A percentile compares a stretch with the other conserved stretches of the same genome.
These are phyloP conservation scores for Drosophila murphyi DNA, from an alignment of 1,140 invertebrate genomes.

Conservation along the genomic window DNA sequence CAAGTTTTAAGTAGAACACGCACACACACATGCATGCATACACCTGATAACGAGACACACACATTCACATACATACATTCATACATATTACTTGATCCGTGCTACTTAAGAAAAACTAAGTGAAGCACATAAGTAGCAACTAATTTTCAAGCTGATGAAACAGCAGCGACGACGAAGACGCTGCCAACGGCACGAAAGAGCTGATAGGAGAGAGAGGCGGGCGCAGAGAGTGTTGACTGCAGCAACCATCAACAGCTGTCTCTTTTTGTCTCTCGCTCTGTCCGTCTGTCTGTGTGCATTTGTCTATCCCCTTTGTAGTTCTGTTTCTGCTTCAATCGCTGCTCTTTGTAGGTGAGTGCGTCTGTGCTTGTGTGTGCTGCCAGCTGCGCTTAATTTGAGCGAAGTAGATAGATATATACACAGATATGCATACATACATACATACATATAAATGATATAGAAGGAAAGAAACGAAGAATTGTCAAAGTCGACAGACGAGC, in stretches of 20 bases:
- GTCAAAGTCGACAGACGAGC: slow-evolving; percentile 45
- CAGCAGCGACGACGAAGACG: slow-evolving; percentile 51
- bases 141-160: slow-evolving; percentile 81
- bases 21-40: slow-evolving; percentile 13
- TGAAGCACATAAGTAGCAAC: slow-evolving; percentile 82
- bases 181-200: slow-evolving; percentile 31
- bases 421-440: no score
- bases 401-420: slow-evolving; percentile 11
- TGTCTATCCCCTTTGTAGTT: slow-evolving; percentile 5
- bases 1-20: slow-evolving; percentile 46
- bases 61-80: slow-evolving; percentile 18
- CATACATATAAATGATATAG: no score
- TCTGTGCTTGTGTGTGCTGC: slow-evolving; percentile 19
- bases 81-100: slow-evolving; percentile 68
- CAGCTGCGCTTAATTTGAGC: slow-evolving; percentile 77
- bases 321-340: slow-evolving; percentile 5
- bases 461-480: slow-evolving; percentile 59
- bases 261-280: slow-evolving; percentile 18
- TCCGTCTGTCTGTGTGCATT: neutral
- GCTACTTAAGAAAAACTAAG: slow-evolving; percentile 82
- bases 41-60: slow-evolving; percentile 30
- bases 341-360: slow-evolving; percentile 1
- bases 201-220: slow-evolving; percentile 22
- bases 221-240: slow-evolving; percentile 13
- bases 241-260: slow-evolving; percentile 45